Percentiles rank a stretch among this genome's conserved stretches.
Evolutionary conservation across 2,888 invertebrate genomes (phyloP).

Genomic region (Hartigia nigra): DNA sequence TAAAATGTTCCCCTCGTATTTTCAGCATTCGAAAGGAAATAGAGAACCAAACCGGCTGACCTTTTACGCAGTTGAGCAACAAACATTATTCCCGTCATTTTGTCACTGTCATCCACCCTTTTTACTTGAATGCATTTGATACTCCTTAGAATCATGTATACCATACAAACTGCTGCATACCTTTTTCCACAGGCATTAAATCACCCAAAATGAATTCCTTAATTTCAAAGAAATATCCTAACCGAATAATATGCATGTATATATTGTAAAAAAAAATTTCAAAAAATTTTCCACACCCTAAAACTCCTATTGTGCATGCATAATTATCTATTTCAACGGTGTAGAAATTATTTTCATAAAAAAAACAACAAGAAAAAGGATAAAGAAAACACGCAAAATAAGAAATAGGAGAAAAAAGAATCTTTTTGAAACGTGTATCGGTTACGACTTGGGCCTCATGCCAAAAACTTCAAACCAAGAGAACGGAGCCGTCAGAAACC

Average conservation of each 20-base stretch:
- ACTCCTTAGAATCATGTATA: neutral
- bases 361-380: neutral
- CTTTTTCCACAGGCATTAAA: neutral
- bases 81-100: neutral
- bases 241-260: neutral
- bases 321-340: neutral
- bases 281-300: neutral
- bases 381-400: neutral
- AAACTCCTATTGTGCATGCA: neutral
- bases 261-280: neutral
- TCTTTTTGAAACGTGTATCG: neutral
- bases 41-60: neutral
- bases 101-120: neutral
- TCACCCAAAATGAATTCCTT: neutral
- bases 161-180: neutral
- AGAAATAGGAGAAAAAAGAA: neutral
- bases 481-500: conserved; percentile 8
- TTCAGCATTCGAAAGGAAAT: neutral
- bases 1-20: neutral
- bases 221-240: neutral
- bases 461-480: neutral
- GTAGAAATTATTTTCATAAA: neutral
- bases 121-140: neutral
- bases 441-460: conserved; percentile 2
- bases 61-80: neutral